Evolutionary conservation across 2,797 vertebrate genomes (phyloP), one percentile per base, ranked within the genome.

Genomic region (Distichodus sexfasciatus): DNA sequence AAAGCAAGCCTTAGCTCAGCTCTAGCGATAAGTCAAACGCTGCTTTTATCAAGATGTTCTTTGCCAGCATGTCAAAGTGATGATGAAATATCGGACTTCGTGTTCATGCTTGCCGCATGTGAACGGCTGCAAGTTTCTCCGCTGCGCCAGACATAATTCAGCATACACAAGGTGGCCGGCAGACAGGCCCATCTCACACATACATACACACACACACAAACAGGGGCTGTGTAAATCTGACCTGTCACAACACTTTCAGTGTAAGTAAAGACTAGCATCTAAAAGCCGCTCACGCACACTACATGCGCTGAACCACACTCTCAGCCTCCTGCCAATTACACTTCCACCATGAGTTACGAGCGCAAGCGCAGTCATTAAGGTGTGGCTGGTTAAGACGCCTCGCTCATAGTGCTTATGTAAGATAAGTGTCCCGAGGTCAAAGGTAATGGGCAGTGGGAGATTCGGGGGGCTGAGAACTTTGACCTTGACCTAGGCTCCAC

Each of bases 351-450:
- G 43, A 79, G 75, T 78, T 72, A 76, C 71, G 50, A 74, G 35
- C 60, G 26, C 48, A 35, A 63, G 65, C 71, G 46, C 38, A 54
- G 66, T 67, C 72, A 77, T 78, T 77, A 79, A 72, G 60, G 57
- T 21, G 55, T 36, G 74, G 50, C 74, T 74, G 74, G 74, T 78
- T 81, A 78, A 73, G 58, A 36, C 53, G 7, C 58, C 63, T 62
- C 66, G 17, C 43, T 64, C 48, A 48, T 21, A 38, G 68, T 79
- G 79, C 76, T 79, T 75, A 81, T 65, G 71, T 62, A 80, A 76
- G 76, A 82, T 77, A 79, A 81, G 73, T 76, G 80, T 72, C 50
- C 44, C 29, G 41, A 66, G 77, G 76, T 74, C 60, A 68, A 48
- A 76, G 79, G 79, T 81, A 67, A 72, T 21, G 44, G 62, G 61